Conservation (phyloP, 1,140 invertebrate genomes). For the Leptinotarsa lineolata region DNA sequence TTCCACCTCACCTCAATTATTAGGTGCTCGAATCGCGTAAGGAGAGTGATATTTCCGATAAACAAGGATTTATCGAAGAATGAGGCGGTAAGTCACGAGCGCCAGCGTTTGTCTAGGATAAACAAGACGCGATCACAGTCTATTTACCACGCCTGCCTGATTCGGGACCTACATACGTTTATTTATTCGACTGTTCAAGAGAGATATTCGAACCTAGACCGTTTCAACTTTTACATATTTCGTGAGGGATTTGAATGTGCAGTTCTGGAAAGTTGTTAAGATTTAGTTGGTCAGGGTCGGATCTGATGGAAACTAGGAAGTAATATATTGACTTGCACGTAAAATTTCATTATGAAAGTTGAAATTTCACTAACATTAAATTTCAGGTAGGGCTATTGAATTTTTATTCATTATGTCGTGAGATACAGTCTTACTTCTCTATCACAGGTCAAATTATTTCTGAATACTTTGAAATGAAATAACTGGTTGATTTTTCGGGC, state of each 20-base stretch:
- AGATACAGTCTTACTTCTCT: too few species aligned
- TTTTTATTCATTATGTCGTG: too few species aligned
- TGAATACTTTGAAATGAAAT: too few species aligned
- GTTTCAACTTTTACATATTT: constrained; percentile 8
- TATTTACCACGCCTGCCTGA: constrained; percentile 2
- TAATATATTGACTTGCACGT: too few species aligned
- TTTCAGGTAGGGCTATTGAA: too few species aligned
- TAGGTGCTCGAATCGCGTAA: background rate
- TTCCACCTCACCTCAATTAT: background rate
- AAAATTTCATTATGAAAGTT: too few species aligned
- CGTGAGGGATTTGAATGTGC: background rate
- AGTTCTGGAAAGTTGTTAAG: background rate
- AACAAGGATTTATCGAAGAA: constrained; percentile 2
- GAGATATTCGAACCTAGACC: background rate
- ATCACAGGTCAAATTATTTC: too few species aligned
- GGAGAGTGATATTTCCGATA: background rate
- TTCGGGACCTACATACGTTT: constrained; percentile 8
- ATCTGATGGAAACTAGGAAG: background rate
- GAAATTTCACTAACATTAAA: too few species aligned
- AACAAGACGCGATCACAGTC: constrained; percentile 5
- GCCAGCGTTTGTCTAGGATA: background rate
- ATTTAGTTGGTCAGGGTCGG: background rate
- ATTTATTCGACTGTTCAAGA: background rate
- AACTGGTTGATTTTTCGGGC: too few species aligned
- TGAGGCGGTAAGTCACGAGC: constrained; percentile 4